Conservation (phyloP, 2,888 invertebrate species). For the Caenorhabditis becei region DNA sequence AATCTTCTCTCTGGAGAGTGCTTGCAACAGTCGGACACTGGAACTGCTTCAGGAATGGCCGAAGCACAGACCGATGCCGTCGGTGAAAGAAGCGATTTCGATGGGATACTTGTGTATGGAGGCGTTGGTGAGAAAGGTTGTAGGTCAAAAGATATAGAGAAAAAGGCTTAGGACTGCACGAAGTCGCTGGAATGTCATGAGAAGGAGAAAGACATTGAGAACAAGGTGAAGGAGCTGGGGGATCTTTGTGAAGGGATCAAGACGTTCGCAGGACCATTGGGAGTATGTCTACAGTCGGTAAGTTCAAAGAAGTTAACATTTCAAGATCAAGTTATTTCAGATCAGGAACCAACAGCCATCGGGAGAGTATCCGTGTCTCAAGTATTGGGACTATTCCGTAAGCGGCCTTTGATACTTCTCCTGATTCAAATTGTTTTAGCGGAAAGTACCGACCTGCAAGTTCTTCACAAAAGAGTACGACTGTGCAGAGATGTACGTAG, state of each 20-base stretch:
- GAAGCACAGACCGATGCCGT: slow-evolving; percentile 25
- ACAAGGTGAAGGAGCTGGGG: slow-evolving; percentile 20
- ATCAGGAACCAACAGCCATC: slow-evolving; percentile 14
- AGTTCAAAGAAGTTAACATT: neutral
- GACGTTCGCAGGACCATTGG: slow-evolving; percentile 24
- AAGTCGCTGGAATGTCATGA: slow-evolving; percentile 26
- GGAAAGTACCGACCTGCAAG: slow-evolving; percentile 25
- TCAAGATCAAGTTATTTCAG: slow-evolving; percentile 10
- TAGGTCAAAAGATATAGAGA: neutral
- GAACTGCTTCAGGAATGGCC: slow-evolving; percentile 27
- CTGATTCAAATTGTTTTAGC: too few species aligned
- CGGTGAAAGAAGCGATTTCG: neutral
- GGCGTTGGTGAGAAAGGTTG: slow-evolving; percentile 9
- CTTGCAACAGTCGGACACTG: slow-evolving; percentile 22
- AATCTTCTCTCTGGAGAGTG: slow-evolving; percentile 8
- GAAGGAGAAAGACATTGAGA: slow-evolving; percentile 14
- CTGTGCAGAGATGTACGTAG: slow-evolving; percentile 29
- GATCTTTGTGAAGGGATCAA: slow-evolving; percentile 27
- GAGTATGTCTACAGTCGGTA: slow-evolving; percentile 18
- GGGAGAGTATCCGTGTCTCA: slow-evolving; percentile 30
- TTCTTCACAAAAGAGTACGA: slow-evolving; percentile 35
- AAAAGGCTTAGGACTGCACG: slow-evolving; percentile 7
- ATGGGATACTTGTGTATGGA: neutral
- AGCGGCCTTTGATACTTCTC: neutral
- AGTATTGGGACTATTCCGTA: slow-evolving; percentile 34